Conservation (phyloP, 2,113 vertebrate species). For the Trematocara stigmaticum region DNA sequence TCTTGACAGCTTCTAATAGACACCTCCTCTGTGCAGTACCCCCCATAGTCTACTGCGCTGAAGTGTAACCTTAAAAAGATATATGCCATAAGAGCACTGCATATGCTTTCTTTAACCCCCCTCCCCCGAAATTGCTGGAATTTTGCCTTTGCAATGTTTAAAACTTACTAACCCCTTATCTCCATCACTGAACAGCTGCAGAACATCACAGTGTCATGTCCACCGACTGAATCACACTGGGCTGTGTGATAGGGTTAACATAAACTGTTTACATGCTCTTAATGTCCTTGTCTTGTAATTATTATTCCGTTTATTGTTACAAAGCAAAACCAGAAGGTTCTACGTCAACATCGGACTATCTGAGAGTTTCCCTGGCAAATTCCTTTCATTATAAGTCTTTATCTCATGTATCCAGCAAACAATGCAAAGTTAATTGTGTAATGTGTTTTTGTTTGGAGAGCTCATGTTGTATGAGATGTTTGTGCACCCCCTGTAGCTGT, state of each 20-base stretch:
- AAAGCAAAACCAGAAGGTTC: not conserved
- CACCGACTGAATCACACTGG: not conserved
- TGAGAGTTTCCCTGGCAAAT: not conserved
- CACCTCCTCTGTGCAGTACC: not conserved
- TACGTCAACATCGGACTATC: not conserved
- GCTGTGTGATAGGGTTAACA: not conserved
- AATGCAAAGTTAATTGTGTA: not conserved
- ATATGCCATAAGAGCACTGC: not conserved
- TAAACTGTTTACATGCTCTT: not conserved
- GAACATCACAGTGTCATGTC: slow-evolving; percentile 26
- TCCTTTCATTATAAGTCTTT: not conserved
- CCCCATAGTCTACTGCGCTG: not conserved
- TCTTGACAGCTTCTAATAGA: not conserved
- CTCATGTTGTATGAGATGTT: not conserved
- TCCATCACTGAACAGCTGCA: slow-evolving; percentile 43
- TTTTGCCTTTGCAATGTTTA: not conserved
- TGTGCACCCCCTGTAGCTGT: not conserved
- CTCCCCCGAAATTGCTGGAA: not conserved
- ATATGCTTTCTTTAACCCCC: not conserved
- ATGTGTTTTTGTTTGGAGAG: not conserved
- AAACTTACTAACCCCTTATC: not conserved
- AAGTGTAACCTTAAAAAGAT: not conserved
- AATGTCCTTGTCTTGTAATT: not conserved
- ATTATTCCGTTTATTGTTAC: not conserved
- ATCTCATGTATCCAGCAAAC: not conserved